phyloP scores from a whole-genome alignment of 2,888 invertebrate genomes.

The Drosophila subquinaria region DNA sequence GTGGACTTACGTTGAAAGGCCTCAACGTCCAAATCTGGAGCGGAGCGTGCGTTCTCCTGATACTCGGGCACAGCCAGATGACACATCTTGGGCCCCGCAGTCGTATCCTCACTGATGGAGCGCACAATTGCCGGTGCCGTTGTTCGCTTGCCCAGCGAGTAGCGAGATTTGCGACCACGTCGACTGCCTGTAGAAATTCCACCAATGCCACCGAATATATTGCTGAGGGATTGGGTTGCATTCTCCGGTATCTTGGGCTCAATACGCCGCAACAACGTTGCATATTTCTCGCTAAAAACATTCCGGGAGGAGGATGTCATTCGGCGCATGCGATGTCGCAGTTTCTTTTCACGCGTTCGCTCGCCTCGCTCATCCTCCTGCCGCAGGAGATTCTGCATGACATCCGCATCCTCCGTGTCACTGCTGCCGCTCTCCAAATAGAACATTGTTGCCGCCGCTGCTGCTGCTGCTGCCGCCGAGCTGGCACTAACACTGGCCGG shows the following conservation, averaged over 20 bases:
- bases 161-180: conserved; percentile 65
- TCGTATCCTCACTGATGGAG: conserved; percentile 81
- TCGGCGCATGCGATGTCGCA: conserved; percentile 88
- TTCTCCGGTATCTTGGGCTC: conserved; percentile 82
- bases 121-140: conserved; percentile 72
- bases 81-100: conserved; percentile 46
- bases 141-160: conserved; percentile 39
- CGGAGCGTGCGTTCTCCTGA: conserved; percentile 76
- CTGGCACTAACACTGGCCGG: conserved; percentile 39
- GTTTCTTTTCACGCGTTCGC: conserved; percentile 85
- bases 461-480: conserved; percentile 62
- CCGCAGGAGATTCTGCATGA: conserved; percentile 85
- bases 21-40: conserved; percentile 71
- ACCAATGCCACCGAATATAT: conserved; percentile 85
- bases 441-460: conserved; percentile 67
- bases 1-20: conserved; percentile 59
- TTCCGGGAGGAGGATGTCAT: conserved; percentile 88
- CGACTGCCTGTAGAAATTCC: conserved; percentile 16
- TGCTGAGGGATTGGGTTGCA: conserved; percentile 86
- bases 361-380: conserved; percentile 88
- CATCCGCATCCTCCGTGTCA: conserved; percentile 82
- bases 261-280: conserved; percentile 87
- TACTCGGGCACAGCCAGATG: conserved; percentile 64
- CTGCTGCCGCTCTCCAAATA: conserved; percentile 70
- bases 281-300: conserved; percentile 88